Conservation (phyloP, 2,113 vertebrate species). For the Rissa tridactyla region DNA sequence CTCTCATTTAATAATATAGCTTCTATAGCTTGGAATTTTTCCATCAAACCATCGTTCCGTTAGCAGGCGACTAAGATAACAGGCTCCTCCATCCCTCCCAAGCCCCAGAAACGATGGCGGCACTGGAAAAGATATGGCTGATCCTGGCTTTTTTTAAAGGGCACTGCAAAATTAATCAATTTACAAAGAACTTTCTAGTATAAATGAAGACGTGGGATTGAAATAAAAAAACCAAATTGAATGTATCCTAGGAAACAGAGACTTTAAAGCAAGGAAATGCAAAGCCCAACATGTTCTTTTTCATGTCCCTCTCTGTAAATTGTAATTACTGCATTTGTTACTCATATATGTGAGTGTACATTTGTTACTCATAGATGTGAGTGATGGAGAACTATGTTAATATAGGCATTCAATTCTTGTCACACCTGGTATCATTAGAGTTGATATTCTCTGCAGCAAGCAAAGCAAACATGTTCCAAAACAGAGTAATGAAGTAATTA, state of each 20-base stretch:
- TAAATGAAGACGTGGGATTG: neutral
- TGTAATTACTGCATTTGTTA: neutral
- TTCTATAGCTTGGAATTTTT: neutral
- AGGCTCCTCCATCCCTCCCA: neutral
- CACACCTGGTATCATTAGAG: neutral
- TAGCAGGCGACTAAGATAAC: neutral
- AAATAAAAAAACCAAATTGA: neutral
- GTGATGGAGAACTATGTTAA: neutral
- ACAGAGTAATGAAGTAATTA: neutral
- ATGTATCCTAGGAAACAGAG: neutral
- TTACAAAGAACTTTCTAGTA: neutral
- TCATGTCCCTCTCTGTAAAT: neutral
- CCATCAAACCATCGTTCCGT: accelerated
- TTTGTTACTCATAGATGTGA: neutral
- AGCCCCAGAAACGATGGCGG: neutral
- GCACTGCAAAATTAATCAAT: neutral
- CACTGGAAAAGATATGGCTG: neutral
- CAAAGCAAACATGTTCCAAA: neutral
- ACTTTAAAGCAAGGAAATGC: neutral
- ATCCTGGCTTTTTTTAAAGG: neutral
- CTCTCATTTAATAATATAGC: neutral
- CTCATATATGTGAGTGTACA: neutral
- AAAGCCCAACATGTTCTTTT: neutral
- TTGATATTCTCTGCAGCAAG: neutral
- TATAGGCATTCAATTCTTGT: neutral